Conservation (phyloP, 2,888 invertebrate species). For the Apamea crenata region DNA sequence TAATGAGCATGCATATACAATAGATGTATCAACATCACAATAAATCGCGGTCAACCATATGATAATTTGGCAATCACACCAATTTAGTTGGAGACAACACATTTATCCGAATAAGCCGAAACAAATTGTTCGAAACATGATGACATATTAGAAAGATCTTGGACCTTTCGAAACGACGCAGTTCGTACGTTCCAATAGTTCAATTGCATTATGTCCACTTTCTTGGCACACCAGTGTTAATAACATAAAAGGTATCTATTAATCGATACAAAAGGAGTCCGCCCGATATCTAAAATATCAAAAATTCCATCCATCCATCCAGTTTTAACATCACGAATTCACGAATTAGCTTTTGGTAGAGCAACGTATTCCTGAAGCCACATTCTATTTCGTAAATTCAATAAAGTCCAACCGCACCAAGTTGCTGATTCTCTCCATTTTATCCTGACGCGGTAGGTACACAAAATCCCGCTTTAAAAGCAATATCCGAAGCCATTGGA, state of each 20-base stretch:
- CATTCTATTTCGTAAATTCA: background rate
- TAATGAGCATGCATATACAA: slow-evolving; percentile 28
- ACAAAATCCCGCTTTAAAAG: slow-evolving; percentile 42
- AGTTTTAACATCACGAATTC: background rate
- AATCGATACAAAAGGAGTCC: background rate
- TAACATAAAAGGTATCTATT: background rate
- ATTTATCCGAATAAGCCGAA: slow-evolving; percentile 45
- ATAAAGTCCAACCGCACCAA: slow-evolving; percentile 2
- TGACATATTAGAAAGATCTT: slow-evolving; percentile 33
- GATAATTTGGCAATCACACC: slow-evolving; percentile 37
- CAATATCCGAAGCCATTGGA: slow-evolving; percentile 41
- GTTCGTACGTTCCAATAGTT: slow-evolving; percentile 13
- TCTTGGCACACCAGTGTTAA: slow-evolving; percentile 5
- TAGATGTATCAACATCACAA: slow-evolving; percentile 12
- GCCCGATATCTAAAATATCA: background rate
- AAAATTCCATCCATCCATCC: background rate
- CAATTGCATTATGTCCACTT: slow-evolving; percentile 24
- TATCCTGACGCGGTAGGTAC: slow-evolving; percentile 8
- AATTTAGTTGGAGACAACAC: slow-evolving; percentile 32
- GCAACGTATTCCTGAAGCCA: background rate
- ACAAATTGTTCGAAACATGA: slow-evolving; percentile 45
- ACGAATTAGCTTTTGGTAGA: background rate
- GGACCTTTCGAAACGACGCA: slow-evolving; percentile 23
- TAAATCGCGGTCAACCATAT: slow-evolving; percentile 40
- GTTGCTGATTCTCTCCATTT: slow-evolving; percentile 7